Evolutionary conservation across 2,888 invertebrate species (phyloP).

Genomic region (Ectropis crepuscularia): DNA sequence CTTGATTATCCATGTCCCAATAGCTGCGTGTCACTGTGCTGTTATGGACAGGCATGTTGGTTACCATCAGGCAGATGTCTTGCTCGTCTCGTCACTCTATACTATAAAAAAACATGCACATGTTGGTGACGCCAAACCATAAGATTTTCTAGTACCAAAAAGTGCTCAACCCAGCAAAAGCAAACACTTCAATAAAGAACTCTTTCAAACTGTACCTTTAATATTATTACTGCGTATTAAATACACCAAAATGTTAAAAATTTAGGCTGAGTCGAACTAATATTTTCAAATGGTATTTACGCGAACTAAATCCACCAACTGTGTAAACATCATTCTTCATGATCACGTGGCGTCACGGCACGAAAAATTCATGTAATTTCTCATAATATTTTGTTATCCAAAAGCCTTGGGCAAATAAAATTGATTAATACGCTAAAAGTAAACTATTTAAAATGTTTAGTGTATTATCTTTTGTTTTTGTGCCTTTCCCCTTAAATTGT

Average conservation of each 20-base stretch:
- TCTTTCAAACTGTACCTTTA: too few species aligned
- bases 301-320: background rate
- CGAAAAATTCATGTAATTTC: background rate
- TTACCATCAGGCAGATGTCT: too few species aligned
- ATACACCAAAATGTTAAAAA: background rate
- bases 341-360: background rate
- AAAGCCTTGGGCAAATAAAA: background rate
- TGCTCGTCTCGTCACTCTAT: too few species aligned
- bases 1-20: too few species aligned
- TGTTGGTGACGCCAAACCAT: too few species aligned
- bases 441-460: background rate
- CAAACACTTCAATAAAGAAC: too few species aligned
- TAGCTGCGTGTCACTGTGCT: too few species aligned
- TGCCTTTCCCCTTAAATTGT: background rate
- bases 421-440: slow-evolving; percentile 11
- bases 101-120: too few species aligned
- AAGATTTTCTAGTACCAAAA: too few species aligned
- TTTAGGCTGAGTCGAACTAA: background rate
- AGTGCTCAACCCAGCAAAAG: too few species aligned
- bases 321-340: slow-evolving; percentile 2
- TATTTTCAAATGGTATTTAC: slow-evolving; percentile 5
- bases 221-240: too few species aligned
- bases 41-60: too few species aligned
- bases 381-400: slow-evolving; percentile 7
- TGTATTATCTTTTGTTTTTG: background rate